Base-by-base conservation (phyloP, 2,888 invertebrate species). In the Lomographa bimaculata region DNA sequence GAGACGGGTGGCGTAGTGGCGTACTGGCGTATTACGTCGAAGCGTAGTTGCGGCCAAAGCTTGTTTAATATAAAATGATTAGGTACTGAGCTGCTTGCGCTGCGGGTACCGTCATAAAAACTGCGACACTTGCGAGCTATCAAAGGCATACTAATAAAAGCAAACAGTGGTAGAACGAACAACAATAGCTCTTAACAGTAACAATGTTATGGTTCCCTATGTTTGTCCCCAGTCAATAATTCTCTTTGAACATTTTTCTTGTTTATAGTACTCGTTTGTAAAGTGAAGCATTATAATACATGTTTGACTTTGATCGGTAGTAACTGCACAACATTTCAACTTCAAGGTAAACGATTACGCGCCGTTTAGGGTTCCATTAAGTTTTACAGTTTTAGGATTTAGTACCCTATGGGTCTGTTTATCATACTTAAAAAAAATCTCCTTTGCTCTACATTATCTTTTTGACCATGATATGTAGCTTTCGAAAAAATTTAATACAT, bases 131-230 rank as follows among this genome's bases (percentile, higher is more conserved):
- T 68, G 62, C 14, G 58, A 62, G 64, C 73, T 71, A 77, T 79
- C 77, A 79, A 75, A 80, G 70, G 68, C 66, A 57, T 56, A 67
- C 71, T 76, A 79, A 79, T 80, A 80, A 80, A 81, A 77, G 67
- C 64, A 68, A 74, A 71, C 65, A 66, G 64, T 69, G 64, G 71
- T 66, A 66, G 64, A 71, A 71, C 65, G 60, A 66, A 69, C 68
- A 64, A 71, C 69, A 68, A 68, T 61, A 54, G 58, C 58, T 50
- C 50, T 50, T 67, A 63, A 73, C 66, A 69, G 70, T 69, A 59
- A 63, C 59, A 60, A 59, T 59, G 61, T 53, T 53, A 53, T 47
- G 47, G 38, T 46, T 55, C 53, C 47, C 54, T 48, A 55, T 56
- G 53, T 62, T 62, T 56, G 48, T 52, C 52, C 41, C 46, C 50